Evolutionary conservation across 2,113 vertebrate genomes (phyloP).

Genomic region (Podarcis cretensis): DNA sequence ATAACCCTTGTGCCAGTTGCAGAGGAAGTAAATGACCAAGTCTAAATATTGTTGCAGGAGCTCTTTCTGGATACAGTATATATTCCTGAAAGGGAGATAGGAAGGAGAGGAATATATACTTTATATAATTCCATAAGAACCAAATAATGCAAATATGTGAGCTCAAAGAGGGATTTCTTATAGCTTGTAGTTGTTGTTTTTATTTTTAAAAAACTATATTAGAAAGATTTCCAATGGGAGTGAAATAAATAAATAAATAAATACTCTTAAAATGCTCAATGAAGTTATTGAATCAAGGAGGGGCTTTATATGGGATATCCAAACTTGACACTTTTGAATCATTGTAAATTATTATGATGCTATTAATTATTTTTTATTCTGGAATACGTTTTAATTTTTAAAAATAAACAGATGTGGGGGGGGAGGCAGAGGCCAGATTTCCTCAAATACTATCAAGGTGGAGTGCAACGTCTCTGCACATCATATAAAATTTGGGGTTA

Average conservation of each 20-base stretch:
- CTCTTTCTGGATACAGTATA: background rate
- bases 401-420: background rate
- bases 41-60: background rate
- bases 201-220: background rate
- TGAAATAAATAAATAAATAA: too few species aligned
- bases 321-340: too few species aligned
- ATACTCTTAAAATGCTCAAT: background rate
- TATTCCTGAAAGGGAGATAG: background rate
- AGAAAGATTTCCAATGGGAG: background rate
- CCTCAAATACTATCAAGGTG: conserved; percentile 18
- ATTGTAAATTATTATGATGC: too few species aligned
- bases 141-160: background rate
- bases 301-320: background rate
- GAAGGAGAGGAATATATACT: background rate
- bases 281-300: background rate
- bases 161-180: too few species aligned
- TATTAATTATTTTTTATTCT: background rate
- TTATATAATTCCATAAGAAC: background rate
- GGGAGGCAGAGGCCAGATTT: too few species aligned
- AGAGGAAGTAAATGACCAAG: background rate
- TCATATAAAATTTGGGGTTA: background rate
- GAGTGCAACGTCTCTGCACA: conserved; percentile 71
- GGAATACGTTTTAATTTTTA: background rate
- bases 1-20: background rate
- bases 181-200: too few species aligned